These are phyloP conservation scores for Empis livida DNA, from an alignment of 2,888 invertebrate genomes.

Conservation along the genomic window DNA sequence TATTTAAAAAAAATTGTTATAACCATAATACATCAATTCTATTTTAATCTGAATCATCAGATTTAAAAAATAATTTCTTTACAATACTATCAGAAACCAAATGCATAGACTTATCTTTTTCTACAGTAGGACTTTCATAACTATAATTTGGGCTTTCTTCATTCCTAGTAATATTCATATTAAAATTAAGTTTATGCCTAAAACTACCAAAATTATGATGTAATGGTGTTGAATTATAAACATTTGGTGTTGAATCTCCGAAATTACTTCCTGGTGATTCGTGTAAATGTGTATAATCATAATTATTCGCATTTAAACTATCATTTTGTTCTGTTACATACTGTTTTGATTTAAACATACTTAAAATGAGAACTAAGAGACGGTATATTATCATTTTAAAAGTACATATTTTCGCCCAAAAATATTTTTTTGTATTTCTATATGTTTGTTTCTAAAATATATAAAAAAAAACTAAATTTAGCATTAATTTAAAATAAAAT, in stretches of 20 bases:
- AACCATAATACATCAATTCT: neutral
- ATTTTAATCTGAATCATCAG: neutral
- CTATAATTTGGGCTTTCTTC: no score
- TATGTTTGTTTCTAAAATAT: neutral
- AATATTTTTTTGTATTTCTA: neutral
- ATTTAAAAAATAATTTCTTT: neutral
- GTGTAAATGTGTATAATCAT: slow-evolving; percentile 13
- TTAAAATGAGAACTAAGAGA: slow-evolving; percentile 8
- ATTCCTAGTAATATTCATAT: no score
- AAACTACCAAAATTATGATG: slow-evolving; percentile 21
- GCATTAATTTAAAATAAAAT: neutral
- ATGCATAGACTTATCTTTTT: neutral
- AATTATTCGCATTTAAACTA: neutral
- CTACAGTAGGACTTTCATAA: no score
- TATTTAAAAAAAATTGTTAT: no score
- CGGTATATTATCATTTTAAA: neutral
- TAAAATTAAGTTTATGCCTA: no score
- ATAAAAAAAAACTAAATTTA: slow-evolving; percentile 1
- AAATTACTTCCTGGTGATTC: slow-evolving; percentile 19
- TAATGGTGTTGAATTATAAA: slow-evolving; percentile 32
- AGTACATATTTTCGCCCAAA: neutral
- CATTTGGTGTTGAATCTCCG: slow-evolving; percentile 15
- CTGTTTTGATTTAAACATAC: slow-evolving; percentile 14
- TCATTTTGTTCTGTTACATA: slow-evolving; percentile 3
- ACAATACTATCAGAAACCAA: neutral